Evolutionary conservation across 2,797 vertebrate genomes (phyloP), one percentile per base, ranked within the genome.

Genomic region (Sebastes steindachneri): DNA sequence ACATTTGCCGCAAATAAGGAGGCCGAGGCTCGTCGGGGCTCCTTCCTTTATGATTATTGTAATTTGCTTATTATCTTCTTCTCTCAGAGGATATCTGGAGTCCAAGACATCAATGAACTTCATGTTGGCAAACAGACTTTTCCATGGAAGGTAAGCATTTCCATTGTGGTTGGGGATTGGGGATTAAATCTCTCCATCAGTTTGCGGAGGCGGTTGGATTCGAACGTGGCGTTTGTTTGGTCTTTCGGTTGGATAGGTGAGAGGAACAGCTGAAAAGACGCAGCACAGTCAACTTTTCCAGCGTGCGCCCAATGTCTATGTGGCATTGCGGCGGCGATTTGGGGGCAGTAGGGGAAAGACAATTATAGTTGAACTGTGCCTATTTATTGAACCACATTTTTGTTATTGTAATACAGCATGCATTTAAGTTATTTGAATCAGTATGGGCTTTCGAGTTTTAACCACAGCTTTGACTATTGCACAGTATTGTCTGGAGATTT

Each of bases 41-140:
- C 15, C 55, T 84, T 79, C 28, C 71, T 87, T 91, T 82, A 88
- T 89, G 82, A 88, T 91, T 77, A 86, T 91, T 89, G 71, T 91
- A 79, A 84, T 93, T 91, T 90, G 78, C 75, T 90, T 73, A 88
- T 86, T 93, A 83, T 94, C 90, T 93, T 86, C 80, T 79, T 90
- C 78, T 90, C 86, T 87, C 86, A 99, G 99, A 86, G 96, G 96
- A 86, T 99, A 97, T 96, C 95, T 99, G 68, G 98, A 99, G 89
- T 96, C 97, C 92, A 99, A 98, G 94, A 98, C 98, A 67, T 97
- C 97, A 68, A 95, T 99, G 97, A 99, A 99, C 92, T 97, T 96
- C 90, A 97, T 99, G 97, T 85, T 99, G 96, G 98, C 98, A 21
- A 97, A 95, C 77, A 96, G 94, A 90, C 97, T 99, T 91, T 99